Conservation (phyloP, 2,888 invertebrate genomes). For the Agrochola lychnidis region DNA sequence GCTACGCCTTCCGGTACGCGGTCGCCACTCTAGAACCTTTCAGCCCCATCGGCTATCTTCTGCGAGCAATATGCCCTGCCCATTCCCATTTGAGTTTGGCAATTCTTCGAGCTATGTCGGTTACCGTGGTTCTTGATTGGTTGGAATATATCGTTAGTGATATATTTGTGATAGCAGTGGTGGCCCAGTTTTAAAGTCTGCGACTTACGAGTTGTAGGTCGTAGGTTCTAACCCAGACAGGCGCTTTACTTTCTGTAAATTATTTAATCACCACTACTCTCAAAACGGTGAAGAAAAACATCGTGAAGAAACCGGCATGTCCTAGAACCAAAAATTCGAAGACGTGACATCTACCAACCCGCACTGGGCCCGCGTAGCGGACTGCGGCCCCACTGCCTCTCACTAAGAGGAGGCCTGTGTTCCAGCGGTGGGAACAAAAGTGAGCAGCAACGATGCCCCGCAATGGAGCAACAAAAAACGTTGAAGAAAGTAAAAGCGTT, state of each 20-base stretch:
- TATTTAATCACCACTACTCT: too few species aligned
- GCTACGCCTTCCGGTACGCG: neutral
- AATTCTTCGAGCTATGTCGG: neutral
- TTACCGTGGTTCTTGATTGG: neutral
- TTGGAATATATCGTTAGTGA: neutral
- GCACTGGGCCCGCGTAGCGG: too few species aligned
- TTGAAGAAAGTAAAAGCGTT: conserved; percentile 86
- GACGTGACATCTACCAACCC: too few species aligned
- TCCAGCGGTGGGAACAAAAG: neutral
- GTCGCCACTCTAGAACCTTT: neutral
- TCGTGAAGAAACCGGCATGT: too few species aligned
- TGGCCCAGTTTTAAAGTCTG: too few species aligned
- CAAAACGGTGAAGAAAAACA: too few species aligned
- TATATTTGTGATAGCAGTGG: conserved; percentile 8
- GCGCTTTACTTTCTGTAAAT: too few species aligned
- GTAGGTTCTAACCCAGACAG: too few species aligned
- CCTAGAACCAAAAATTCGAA: too few species aligned
- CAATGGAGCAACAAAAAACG: conserved; percentile 69
- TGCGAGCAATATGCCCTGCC: neutral
- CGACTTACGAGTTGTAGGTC: too few species aligned
- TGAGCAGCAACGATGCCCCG: conserved; percentile 63
- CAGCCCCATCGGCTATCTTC: neutral
- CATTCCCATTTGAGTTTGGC: neutral
- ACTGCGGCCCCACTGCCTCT: too few species aligned
- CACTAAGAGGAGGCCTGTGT: too few species aligned